These are phyloP conservation scores for Schizaphis graminum DNA, from an alignment of 2,888 invertebrate genomes.

Conservation along the genomic window DNA sequence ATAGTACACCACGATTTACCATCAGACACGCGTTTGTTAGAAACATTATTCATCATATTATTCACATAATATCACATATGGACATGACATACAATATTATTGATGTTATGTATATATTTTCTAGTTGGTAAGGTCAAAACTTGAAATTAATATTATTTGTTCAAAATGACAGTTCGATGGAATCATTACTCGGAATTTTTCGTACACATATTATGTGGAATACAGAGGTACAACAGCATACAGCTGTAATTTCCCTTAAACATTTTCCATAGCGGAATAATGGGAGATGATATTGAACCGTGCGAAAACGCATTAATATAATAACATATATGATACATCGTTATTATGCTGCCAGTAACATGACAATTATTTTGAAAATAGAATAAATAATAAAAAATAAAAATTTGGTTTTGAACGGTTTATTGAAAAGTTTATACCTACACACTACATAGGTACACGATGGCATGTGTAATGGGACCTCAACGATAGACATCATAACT, in stretches of 20 bases:
- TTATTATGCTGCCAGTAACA: background rate
- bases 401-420: background rate
- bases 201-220: background rate
- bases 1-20: background rate
- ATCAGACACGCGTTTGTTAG: no score
- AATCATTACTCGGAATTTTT: background rate
- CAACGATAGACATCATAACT: background rate
- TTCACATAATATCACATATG: background rate
- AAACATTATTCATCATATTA: slow-evolving; percentile 21
- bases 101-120: slow-evolving; percentile 14
- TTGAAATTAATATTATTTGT: slow-evolving; percentile 15
- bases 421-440: background rate
- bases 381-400: background rate
- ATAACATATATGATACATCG: background rate
- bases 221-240: background rate
- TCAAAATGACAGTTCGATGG: background rate
- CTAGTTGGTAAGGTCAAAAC: background rate
- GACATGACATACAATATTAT: background rate
- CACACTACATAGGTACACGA: background rate
- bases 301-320: background rate
- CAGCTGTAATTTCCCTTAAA: background rate
- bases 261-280: background rate
- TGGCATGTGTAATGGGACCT: background rate
- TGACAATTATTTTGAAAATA: background rate
- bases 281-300: background rate